Conservation (phyloP, 2,113 vertebrate species). For the Hippocampus zosterae region DNA sequence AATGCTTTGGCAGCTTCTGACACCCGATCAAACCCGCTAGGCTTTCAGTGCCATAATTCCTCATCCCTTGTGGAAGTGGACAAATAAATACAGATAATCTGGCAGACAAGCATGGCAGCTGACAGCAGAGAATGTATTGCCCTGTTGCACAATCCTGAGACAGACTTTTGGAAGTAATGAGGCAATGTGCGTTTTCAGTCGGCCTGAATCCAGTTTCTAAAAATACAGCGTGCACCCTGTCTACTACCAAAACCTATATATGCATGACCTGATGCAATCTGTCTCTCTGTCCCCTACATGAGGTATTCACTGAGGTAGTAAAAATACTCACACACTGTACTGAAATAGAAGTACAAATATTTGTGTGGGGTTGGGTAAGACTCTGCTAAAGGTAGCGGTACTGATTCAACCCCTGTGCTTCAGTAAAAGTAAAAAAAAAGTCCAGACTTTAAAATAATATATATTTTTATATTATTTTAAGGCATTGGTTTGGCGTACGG, state of each 20-base stretch:
- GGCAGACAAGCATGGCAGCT: constrained; percentile 32
- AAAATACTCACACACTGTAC: neutral
- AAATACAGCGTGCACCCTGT: constrained; percentile 26
- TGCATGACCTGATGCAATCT: constrained; percentile 31
- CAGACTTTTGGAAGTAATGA: constrained; percentile 7
- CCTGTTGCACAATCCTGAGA: constrained; percentile 14
- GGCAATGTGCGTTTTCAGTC: constrained; percentile 33
- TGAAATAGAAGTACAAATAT: neutral
- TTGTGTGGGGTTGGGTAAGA: no score
- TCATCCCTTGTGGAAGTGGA: constrained; percentile 24
- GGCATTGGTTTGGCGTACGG: no score
- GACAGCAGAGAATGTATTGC: constrained; percentile 16
- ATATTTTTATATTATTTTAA: no score
- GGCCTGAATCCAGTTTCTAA: constrained; percentile 42
- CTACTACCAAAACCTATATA: constrained; percentile 4
- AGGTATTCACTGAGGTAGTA: neutral
- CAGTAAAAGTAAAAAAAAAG: no score
- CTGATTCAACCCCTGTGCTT: no score
- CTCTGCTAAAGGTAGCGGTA: no score
- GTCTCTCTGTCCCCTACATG: neutral
- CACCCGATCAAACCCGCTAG: constrained; percentile 19
- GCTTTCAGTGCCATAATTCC: neutral
- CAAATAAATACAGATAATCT: constrained; percentile 43
- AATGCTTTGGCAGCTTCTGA: constrained; percentile 22
- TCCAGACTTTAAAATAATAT: no score